These are phyloP conservation scores for Scylla paramamosain DNA, from an alignment of 1,140 invertebrate species.

Conservation along the genomic window DNA sequence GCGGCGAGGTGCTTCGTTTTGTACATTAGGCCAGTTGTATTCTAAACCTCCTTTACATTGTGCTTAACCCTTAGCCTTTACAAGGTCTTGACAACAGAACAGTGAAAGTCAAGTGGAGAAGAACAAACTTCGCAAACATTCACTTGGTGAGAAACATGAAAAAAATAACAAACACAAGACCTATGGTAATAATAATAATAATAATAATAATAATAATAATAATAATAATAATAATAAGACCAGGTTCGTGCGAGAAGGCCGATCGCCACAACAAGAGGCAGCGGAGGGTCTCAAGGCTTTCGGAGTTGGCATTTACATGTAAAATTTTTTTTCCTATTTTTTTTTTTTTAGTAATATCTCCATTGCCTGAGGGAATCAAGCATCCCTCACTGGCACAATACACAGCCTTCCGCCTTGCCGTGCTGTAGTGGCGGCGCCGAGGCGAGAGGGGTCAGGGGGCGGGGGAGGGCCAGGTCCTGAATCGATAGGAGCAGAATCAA, in stretches of 20 bases:
- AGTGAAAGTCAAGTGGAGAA: background rate
- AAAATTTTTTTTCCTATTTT: background rate
- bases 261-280: background rate
- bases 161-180: slow-evolving; percentile 41
- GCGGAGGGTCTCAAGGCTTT: slow-evolving; percentile 7
- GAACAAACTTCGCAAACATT: slow-evolving; percentile 64
- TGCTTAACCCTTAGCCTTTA: slow-evolving; percentile 63
- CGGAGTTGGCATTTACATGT: background rate
- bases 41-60: slow-evolving; percentile 44
- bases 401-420: background rate
- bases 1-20: slow-evolving; percentile 57
- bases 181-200: slow-evolving; percentile 31
- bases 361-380: background rate
- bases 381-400: background rate
- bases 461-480: background rate
- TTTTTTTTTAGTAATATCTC: background rate
- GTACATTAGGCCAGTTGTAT: slow-evolving; percentile 68
- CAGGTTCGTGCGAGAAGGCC: slow-evolving; percentile 41
- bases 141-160: slow-evolving; percentile 54
- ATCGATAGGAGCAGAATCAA: slow-evolving; percentile 22
- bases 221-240: slow-evolving; percentile 46
- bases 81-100: slow-evolving; percentile 55
- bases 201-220: slow-evolving; percentile 41
- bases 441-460: background rate
- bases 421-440: background rate